Evolutionary conservation across 2,888 invertebrate genomes (phyloP).

Genomic region (Cerastoderma edule): DNA sequence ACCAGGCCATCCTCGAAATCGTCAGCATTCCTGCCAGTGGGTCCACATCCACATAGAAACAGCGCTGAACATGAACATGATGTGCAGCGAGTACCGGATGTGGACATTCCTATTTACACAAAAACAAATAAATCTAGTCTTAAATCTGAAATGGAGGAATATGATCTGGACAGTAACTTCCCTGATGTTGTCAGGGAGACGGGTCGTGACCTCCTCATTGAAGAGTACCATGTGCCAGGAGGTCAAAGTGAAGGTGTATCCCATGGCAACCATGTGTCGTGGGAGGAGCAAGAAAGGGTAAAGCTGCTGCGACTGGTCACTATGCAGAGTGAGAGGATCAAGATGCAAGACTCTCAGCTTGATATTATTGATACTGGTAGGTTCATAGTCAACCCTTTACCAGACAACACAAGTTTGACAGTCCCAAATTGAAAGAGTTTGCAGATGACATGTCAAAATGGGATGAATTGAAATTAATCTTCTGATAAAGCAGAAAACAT

Average conservation of each 20-base stretch:
- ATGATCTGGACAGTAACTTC: slow-evolving; percentile 83
- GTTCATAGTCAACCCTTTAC: not conserved
- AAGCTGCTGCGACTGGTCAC: slow-evolving; percentile 92
- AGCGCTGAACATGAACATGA: slow-evolving; percentile 41
- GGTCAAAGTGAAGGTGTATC: slow-evolving; percentile 40
- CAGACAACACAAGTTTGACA: not conserved
- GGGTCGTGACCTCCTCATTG: slow-evolving; percentile 60
- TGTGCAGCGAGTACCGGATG: slow-evolving; percentile 39
- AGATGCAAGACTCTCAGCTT: slow-evolving; percentile 94
- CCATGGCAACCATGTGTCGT: slow-evolving; percentile 44
- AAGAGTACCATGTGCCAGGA: slow-evolving; percentile 69
- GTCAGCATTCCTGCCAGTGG: slow-evolving; percentile 65
- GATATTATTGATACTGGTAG: slow-evolving; percentile 87
- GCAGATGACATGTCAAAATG: no score
- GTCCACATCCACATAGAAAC: slow-evolving; percentile 37
- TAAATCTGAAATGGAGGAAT: slow-evolving; percentile 73
- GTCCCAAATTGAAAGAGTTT: no score
- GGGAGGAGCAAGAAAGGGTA: slow-evolving; percentile 63
- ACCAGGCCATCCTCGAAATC: slow-evolving; percentile 25
- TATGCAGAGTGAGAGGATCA: slow-evolving; percentile 95
- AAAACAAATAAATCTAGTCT: slow-evolving; percentile 59
- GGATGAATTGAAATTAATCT: no score
- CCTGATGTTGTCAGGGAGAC: slow-evolving; percentile 67
- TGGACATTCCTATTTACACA: slow-evolving; percentile 64
- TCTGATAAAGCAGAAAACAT: not conserved